phyloP scores from a whole-genome alignment of 2,113 vertebrate genomes.

The Antidorcas marsupialis region DNA sequence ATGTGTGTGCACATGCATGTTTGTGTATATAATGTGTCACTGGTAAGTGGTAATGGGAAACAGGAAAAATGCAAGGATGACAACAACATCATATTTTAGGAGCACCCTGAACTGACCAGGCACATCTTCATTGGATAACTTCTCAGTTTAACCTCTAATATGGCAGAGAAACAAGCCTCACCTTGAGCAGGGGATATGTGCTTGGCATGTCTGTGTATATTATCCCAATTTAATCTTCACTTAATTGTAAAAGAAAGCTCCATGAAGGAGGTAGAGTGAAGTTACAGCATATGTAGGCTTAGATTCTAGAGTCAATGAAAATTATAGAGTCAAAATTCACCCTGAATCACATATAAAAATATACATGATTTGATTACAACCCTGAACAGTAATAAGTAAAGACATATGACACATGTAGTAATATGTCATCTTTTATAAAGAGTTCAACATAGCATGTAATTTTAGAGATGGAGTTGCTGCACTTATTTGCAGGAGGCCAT shows the following conservation, averaged over 20 bases:
- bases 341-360: background rate
- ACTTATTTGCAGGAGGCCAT: background rate
- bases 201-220: background rate
- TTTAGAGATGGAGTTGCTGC: background rate
- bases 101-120: background rate
- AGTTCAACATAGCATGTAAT: background rate
- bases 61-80: background rate
- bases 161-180: background rate
- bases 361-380: background rate
- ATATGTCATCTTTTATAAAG: background rate
- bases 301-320: background rate
- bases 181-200: background rate
- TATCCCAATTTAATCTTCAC: background rate
- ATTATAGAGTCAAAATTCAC: constrained; percentile 9
- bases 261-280: background rate
- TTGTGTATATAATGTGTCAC: background rate
- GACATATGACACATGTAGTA: background rate
- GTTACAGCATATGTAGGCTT: background rate
- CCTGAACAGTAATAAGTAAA: background rate
- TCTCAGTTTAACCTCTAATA: background rate
- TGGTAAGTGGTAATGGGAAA: background rate
- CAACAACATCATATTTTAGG: background rate
- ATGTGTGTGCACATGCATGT: fast-evolving
- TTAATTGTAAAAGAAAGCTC: background rate
- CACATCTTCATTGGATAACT: background rate